These are phyloP conservation scores for Botrylloides violaceus DNA, from an alignment of 23 tunicate genomes.

Conservation along the genomic window DNA sequence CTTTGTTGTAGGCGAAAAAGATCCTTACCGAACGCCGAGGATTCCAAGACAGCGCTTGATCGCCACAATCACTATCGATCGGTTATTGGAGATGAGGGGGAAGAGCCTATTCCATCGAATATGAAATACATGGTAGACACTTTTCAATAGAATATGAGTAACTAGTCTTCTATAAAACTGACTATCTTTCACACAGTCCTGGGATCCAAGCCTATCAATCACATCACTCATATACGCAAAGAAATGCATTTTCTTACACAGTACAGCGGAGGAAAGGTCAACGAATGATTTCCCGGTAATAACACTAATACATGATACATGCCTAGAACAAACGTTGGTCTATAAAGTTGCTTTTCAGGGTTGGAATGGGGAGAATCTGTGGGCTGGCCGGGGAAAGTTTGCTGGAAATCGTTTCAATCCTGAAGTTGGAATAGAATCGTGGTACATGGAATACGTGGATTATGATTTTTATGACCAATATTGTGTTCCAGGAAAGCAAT, in stretches of 20 bases:
- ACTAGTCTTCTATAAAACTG: neutral
- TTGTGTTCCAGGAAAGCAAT: constrained; percentile 64
- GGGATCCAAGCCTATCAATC: constrained; percentile 76
- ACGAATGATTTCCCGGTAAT: constrained; percentile 29
- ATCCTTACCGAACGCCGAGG: constrained; percentile 35
- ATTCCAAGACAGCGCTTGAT: constrained; percentile 52
- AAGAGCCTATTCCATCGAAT: constrained; percentile 86
- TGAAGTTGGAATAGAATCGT: constrained; percentile 26
- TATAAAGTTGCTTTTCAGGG: constrained; percentile 29
- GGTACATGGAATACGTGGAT: constrained; percentile 69
- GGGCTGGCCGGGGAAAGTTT: constrained; percentile 61
- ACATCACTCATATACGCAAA: constrained; percentile 54
- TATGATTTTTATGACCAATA: constrained; percentile 54
- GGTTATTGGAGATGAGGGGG: constrained; percentile 71
- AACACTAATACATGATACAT: neutral
- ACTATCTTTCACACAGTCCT: constrained; percentile 33
- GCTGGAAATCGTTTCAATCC: constrained; percentile 51
- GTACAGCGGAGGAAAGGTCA: constrained; percentile 29
- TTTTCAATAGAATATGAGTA: neutral
- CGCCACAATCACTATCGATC: constrained; percentile 64
- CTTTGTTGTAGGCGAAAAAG: constrained; percentile 27
- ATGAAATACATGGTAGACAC: constrained; percentile 63
- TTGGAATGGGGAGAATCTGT: constrained; percentile 70
- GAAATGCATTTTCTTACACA: constrained; percentile 72
- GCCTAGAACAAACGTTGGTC: neutral